A percentile compares a stretch with the other conserved stretches of the same genome.
phyloP scores from a whole-genome alignment of 2,113 vertebrate genomes.

The Triplophysa rosa region DNA sequence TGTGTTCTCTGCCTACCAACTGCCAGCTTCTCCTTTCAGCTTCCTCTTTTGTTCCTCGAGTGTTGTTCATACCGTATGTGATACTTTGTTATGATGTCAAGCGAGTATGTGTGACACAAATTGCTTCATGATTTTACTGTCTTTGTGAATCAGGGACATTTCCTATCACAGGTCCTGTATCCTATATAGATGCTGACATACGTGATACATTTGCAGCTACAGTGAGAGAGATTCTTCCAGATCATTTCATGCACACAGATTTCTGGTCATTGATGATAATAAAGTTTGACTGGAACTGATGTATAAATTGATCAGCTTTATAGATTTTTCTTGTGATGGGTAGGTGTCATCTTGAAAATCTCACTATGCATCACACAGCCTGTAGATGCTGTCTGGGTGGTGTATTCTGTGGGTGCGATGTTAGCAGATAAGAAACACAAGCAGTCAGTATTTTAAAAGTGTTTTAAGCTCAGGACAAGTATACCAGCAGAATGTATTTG shows the following conservation, averaged over 20 bases:
- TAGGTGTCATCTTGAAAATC: no score
- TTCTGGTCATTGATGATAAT: no score
- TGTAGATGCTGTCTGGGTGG: no score
- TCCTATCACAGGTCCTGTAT: background rate
- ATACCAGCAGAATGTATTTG: background rate
- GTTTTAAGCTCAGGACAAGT: background rate
- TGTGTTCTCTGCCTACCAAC: background rate
- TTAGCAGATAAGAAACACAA: background rate
- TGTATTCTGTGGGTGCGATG: background rate
- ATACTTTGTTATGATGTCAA: background rate
- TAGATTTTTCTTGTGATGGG: no score
- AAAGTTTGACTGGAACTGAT: no score
- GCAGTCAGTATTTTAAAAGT: background rate
- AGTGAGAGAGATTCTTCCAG: no score
- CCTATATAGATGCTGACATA: no score
- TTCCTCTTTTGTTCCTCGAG: constrained; percentile 10
- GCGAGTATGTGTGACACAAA: background rate
- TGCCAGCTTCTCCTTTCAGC: background rate
- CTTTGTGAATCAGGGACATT: background rate
- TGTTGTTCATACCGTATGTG: constrained; percentile 2
- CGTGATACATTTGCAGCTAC: no score
- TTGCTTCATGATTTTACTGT: background rate
- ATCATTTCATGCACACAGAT: no score
- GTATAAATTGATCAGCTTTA: no score
- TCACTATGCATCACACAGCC: no score